Base-by-base conservation (phyloP, 2,888 invertebrate genomes). In the Drosophila melanosoma region DNA sequence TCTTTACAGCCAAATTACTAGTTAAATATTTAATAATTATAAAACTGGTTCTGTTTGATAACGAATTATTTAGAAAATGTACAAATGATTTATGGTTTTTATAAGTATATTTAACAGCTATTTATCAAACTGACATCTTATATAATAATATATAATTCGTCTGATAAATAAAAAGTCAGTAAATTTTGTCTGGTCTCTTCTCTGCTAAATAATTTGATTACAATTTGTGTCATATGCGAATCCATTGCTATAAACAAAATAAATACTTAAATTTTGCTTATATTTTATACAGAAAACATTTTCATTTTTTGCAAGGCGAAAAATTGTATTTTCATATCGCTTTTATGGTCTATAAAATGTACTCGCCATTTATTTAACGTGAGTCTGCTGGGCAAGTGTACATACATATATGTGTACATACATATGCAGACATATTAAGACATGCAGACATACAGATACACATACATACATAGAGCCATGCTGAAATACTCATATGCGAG, bases 301-400 rank as follows among this genome's bases (percentile, higher is more conserved):
- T 68, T 87, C 85, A 2, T 89, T 87, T 89, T 87, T 83, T 88
- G 75, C 65, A 57, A 60, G 77, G 36, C 70, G 65, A 61, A 70
- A 61, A 69, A 83, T 86, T 73, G 58, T 68, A 75, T 80, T 80
- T 75, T 73, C 68, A 87, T 79, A 71, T 73, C 56, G 64, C 69
- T 85, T 81, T 86, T 71, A 88, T 87, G 71, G 89, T 73, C 84
- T 87, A 90, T 86, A 83, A 77, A 87, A 89, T 82, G 64, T 74
- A 71, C 87, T 70, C 83, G 88, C 88, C 85, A 79, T 88, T 85
- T 74, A 86, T 85, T 80, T 56, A 66, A 74, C 79, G 58, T 74
- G 56, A 66, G 49, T 70, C 74, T 61, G 65, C 20, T 57, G 40
- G 53, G 61, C 56, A 54, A 38, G 38, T 57, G 48, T 56, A 52